A percentile compares a stretch with the other conserved stretches of the same genome.
Evolutionary conservation across 1,140 invertebrate species (phyloP).

Genomic region (Hestina assimilis): DNA sequence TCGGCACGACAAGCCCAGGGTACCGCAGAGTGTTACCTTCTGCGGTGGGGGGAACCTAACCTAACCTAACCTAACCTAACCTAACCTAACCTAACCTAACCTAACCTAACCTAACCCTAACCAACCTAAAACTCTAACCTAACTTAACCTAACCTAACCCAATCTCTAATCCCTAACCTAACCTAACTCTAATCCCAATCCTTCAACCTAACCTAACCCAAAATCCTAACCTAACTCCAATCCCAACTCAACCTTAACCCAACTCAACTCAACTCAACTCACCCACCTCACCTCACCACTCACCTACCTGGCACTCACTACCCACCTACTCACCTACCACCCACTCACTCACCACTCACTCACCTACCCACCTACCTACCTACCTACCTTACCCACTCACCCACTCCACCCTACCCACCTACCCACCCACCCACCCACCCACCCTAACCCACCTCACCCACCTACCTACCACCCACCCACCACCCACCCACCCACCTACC

Average conservation of each 20-base stretch:
- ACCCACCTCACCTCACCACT: slow-evolving; percentile 15
- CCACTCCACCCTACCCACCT: slow-evolving; percentile 31
- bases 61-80: slow-evolving; percentile 35
- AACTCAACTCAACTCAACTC: slow-evolving; percentile 18
- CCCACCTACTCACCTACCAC: slow-evolving; percentile 19
- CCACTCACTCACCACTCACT: slow-evolving; percentile 26
- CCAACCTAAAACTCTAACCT: slow-evolving; percentile 18
- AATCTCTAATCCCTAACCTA: slow-evolving; percentile 37
- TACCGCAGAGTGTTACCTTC: too few species aligned
- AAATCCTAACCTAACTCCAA: slow-evolving; percentile 32
- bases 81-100: slow-evolving; percentile 33
- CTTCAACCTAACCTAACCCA: slow-evolving; percentile 31
- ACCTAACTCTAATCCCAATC: slow-evolving; percentile 36
- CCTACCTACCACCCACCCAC: neutral
- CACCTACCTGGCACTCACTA: slow-evolving; percentile 8
- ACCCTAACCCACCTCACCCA: neutral
- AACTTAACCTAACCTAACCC: slow-evolving; percentile 34
- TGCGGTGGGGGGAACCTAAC: slow-evolving; percentile 26
- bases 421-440: neutral
- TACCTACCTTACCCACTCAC: slow-evolving; percentile 26
- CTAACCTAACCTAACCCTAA: slow-evolving; percentile 19
- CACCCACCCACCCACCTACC: too few species aligned
- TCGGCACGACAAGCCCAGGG: too few species aligned
- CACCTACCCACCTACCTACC: slow-evolving; percentile 27
- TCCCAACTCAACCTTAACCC: slow-evolving; percentile 16